These are phyloP conservation scores for Conus canariensis DNA, from an alignment of 2,888 invertebrate genomes.

Conservation along the genomic window DNA sequence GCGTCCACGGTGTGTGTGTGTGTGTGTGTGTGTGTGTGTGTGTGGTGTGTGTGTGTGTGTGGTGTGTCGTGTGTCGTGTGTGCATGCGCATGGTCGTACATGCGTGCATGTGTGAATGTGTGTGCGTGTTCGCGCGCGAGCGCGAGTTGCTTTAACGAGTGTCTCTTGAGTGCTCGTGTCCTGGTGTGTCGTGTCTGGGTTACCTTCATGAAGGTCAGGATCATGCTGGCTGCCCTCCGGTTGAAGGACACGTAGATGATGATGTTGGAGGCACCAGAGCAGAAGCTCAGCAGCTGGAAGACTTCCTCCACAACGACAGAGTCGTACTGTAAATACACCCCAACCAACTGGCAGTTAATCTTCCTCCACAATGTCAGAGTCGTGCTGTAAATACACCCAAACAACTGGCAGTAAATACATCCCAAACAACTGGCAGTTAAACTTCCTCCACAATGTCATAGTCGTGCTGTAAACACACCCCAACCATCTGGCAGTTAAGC, in stretches of 20 bases:
- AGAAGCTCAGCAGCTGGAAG: neutral
- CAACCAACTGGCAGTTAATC: too few relatives aligned
- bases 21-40: neutral
- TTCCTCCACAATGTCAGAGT: too few relatives aligned
- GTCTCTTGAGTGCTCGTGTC: too few relatives aligned
- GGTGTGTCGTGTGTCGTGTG: neutral
- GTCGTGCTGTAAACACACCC: too few relatives aligned
- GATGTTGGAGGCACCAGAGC: neutral
- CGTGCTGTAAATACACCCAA: too few relatives aligned
- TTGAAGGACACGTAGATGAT: slow-evolving; percentile 21
- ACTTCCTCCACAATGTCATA: too few relatives aligned
- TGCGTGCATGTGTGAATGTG: neutral
- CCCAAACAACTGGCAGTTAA: too few relatives aligned
- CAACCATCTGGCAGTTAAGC: too few relatives aligned
- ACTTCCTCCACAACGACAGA: neutral
- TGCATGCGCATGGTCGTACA: neutral
- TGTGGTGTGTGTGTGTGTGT: neutral
- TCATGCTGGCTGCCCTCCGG: neutral
- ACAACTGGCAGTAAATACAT: too few relatives aligned
- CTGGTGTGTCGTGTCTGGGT: neutral
- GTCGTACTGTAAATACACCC: too few relatives aligned
- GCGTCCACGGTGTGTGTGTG: neutral
- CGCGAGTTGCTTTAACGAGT: too few relatives aligned
- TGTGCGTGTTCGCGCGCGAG: too few relatives aligned
- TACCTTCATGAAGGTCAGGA: slow-evolving; percentile 18